Percentiles rank a stretch among this genome's conserved stretches.
Conservation (phyloP, 2,888 invertebrate genomes). For the Tinea semifulvella region DNA sequence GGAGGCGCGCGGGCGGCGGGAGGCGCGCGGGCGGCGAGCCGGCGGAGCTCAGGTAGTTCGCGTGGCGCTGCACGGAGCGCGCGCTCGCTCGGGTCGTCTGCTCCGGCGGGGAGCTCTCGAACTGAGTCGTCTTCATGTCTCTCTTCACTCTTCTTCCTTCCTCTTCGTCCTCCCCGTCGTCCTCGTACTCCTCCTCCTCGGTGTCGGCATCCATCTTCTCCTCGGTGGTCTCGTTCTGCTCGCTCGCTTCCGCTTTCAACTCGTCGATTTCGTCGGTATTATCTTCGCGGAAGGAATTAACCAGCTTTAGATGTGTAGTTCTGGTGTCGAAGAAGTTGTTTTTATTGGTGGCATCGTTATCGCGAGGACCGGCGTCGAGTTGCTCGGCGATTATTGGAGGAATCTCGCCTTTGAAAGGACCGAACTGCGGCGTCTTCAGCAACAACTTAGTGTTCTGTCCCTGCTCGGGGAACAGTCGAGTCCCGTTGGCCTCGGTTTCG, state of each 20-base stretch:
- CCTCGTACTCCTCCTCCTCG: conserved; percentile 22
- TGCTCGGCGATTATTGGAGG: conserved; percentile 48
- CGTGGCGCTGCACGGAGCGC: conserved; percentile 57
- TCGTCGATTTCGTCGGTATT: conserved; percentile 24
- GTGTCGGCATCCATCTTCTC: conserved; percentile 24
- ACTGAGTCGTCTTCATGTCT: conserved; percentile 41
- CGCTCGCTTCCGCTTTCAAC: conserved; percentile 35
- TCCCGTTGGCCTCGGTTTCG: conserved; percentile 55
- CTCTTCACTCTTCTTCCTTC: conserved; percentile 28
- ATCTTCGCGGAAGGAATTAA: conserved; percentile 33
- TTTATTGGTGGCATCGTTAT: conserved; percentile 17
- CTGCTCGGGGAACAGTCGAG: conserved; percentile 43
- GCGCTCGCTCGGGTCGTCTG: conserved; percentile 36
- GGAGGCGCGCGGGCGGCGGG: conserved; percentile 46
- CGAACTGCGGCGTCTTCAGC: conserved; percentile 76
- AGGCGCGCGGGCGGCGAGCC: conserved; percentile 55
- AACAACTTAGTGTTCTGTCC: conserved; percentile 64
- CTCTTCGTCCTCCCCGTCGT: conserved; percentile 16
- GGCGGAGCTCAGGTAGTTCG: conserved; percentile 40
- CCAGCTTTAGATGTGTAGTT: conserved; percentile 47
- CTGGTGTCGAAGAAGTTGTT: conserved; percentile 22
- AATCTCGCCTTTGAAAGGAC: conserved; percentile 77
- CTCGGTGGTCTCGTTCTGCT: conserved; percentile 25
- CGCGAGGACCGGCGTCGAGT: conserved; percentile 13
- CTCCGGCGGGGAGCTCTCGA: conserved; percentile 26